Conservation (phyloP, 2,797 vertebrate species). For the Intellagama lesueurii region DNA sequence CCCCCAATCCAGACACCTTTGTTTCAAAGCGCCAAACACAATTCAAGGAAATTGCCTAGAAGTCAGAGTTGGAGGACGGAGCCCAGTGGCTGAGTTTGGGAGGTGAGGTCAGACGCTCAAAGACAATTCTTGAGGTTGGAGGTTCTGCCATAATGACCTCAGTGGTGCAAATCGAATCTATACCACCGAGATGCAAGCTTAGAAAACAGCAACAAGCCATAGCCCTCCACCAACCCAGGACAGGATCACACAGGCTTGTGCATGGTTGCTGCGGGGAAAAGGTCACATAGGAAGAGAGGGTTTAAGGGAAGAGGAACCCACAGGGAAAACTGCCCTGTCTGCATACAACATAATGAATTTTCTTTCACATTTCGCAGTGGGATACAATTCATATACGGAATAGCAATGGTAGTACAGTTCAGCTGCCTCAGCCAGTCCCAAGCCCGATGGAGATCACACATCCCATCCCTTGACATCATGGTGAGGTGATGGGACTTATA, state of each 20-base stretch:
- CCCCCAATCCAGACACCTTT: not conserved
- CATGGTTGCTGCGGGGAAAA: not conserved
- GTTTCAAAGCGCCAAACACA: not conserved
- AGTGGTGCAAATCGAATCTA: not conserved
- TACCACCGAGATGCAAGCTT: too few relatives aligned
- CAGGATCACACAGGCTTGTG: too few relatives aligned
- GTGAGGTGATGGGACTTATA: too few relatives aligned
- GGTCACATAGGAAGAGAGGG: not conserved
- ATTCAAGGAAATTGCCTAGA: constrained; percentile 27
- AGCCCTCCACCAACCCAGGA: not conserved
- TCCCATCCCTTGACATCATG: too few relatives aligned
- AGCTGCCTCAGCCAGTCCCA: too few relatives aligned
- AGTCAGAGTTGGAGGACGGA: not conserved
- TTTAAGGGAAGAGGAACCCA: not conserved
- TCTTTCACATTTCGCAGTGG: too few relatives aligned
- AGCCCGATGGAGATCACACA: too few relatives aligned
- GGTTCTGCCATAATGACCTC: not conserved
- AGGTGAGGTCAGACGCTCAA: not conserved
- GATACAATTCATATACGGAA: not conserved
- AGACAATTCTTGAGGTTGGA: not conserved
- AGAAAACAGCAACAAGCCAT: too few relatives aligned
- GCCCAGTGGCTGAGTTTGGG: not conserved
- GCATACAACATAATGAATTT: too few relatives aligned
- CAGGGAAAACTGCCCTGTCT: too few relatives aligned
- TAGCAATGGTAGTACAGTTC: too few relatives aligned